Percentiles rank a stretch among this genome's conserved stretches.
These are phyloP conservation scores for Scaptomyza montana DNA, from an alignment of 1,140 invertebrate species.

Conservation along the genomic window DNA sequence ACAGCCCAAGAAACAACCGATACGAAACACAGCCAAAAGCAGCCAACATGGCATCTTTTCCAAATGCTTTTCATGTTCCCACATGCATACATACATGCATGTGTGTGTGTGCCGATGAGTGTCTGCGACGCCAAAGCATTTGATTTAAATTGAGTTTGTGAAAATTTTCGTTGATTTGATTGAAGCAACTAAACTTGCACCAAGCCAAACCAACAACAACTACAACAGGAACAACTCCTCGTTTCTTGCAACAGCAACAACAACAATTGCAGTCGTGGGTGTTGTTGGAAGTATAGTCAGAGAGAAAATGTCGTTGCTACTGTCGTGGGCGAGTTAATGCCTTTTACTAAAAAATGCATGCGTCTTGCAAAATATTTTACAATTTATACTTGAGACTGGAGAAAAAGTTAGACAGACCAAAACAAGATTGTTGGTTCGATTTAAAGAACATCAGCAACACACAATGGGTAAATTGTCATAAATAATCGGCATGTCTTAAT, in stretches of 20 bases:
- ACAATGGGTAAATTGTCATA: no score
- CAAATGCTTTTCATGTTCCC: constrained; percentile 43
- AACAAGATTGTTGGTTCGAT: no score
- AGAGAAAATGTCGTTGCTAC: constrained; percentile 1
- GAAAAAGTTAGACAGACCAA: no score
- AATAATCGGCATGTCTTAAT: no score
- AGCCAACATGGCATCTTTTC: constrained; percentile 73
- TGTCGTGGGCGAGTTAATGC: neutral
- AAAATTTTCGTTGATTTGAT: constrained; percentile 81
- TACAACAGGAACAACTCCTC: constrained; percentile 40
- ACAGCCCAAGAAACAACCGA: constrained; percentile 65
- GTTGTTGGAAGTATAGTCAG: neutral
- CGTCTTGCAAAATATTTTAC: neutral
- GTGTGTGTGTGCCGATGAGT: constrained; percentile 17
- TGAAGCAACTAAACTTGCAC: constrained; percentile 81
- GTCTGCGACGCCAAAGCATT: constrained; percentile 76
- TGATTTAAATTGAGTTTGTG: constrained; percentile 81
- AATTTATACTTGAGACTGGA: neutral
- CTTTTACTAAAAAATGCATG: neutral
- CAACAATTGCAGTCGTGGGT: neutral
- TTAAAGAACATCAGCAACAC: no score
- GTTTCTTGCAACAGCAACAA: constrained; percentile 10
- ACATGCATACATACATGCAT: constrained; percentile 24
- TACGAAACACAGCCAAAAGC: constrained; percentile 44
- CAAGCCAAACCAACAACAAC: constrained; percentile 57